phyloP scores from a whole-genome alignment of 2,113 vertebrate species.

The Paralichthys olivaceus region DNA sequence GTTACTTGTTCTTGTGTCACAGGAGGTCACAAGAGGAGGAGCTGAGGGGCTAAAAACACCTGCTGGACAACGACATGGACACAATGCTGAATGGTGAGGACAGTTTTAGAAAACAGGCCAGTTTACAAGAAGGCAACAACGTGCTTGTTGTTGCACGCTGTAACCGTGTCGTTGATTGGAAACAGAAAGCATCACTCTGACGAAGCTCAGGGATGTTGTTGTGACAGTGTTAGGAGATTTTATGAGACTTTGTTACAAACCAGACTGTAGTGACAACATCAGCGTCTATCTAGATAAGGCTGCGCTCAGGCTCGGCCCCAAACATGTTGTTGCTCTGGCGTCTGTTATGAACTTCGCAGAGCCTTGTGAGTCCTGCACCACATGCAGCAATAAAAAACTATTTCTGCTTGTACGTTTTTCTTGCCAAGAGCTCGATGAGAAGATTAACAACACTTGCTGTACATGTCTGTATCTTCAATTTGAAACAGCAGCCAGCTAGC shows the following conservation, averaged over 20 bases:
- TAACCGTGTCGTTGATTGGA: constrained; percentile 8
- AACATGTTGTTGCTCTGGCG: constrained; percentile 4
- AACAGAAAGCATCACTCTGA: constrained; percentile 45
- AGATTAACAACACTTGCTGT: neutral
- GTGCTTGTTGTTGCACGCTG: constrained; percentile 2
- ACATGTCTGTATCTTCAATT: neutral
- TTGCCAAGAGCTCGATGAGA: neutral
- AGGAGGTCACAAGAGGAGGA: constrained; percentile 36
- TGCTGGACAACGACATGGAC: constrained; percentile 53
- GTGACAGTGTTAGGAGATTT: constrained; percentile 32
- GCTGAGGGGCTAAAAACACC: constrained; percentile 54
- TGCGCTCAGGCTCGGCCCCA: constrained; percentile 10
- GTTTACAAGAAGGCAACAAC: constrained; percentile 23
- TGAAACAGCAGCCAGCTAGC: neutral
- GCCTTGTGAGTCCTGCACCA: neutral
- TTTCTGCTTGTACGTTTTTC: neutral
- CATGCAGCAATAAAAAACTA: no score
- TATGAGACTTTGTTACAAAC: constrained; percentile 41
- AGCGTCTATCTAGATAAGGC: constrained; percentile 38
- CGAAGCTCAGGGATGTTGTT: constrained; percentile 27
- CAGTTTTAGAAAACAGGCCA: constrained; percentile 4
- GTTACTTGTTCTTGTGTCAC: constrained; percentile 55
- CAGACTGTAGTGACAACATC: constrained; percentile 56
- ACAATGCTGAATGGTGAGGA: constrained; percentile 16
- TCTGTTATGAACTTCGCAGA: neutral